phyloP scores from a whole-genome alignment of 2,888 invertebrate species.

The Cerastis rubricosa region DNA sequence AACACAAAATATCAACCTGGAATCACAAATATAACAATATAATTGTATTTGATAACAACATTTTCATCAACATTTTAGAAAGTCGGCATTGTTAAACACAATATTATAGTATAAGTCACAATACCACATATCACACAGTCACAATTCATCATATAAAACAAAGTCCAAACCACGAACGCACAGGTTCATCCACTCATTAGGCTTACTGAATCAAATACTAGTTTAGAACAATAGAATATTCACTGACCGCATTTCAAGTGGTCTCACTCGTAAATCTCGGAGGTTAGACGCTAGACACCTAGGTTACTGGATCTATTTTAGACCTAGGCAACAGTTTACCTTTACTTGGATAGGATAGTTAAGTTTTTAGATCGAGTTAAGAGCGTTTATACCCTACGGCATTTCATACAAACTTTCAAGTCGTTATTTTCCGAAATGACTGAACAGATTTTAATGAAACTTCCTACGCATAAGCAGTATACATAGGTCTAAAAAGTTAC shows the following conservation, averaged over 20 bases:
- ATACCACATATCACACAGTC: not conserved
- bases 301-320: conserved; percentile 28
- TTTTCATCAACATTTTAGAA: no score
- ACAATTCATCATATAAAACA: not conserved
- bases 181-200: not conserved
- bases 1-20: not conserved
- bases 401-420: no score
- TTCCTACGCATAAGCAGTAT: no score
- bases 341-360: not conserved
- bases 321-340: not conserved
- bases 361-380: not conserved
- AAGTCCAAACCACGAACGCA: conserved; percentile 5
- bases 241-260: conserved; percentile 30
- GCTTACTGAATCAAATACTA: conserved; percentile 18
- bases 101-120: not conserved
- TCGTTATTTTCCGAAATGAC: no score
- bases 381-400: no score
- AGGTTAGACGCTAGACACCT: conserved; percentile 22
- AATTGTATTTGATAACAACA: no score
- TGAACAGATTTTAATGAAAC: no score
- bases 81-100: not conserved
- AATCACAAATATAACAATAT: not conserved
- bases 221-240: conserved; percentile 41
- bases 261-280: conserved; percentile 36
- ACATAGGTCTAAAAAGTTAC: no score